Conservation (phyloP, 2,797 vertebrate genomes). For the Callimico goeldii region DNA sequence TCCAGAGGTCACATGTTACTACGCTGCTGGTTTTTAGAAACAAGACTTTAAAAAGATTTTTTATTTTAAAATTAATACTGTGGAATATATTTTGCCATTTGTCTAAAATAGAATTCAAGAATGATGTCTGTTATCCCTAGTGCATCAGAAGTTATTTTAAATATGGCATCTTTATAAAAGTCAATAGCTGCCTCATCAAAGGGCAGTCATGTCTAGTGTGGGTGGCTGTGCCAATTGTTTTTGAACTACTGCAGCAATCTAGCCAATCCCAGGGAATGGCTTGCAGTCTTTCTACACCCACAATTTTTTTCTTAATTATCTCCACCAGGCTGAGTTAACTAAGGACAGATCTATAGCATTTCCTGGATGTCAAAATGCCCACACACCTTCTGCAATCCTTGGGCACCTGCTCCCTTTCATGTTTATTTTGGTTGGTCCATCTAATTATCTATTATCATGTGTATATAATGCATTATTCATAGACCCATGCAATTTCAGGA, state of each 20-base stretch:
- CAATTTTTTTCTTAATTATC: constrained; percentile 89
- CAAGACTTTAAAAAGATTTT: constrained; percentile 41
- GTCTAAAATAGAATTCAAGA: constrained; percentile 80
- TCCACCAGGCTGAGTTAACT: constrained; percentile 88
- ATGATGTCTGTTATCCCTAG: constrained; percentile 82
- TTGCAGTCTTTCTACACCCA: constrained; percentile 86
- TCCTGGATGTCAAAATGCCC: constrained; percentile 87
- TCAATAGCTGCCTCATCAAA: constrained; percentile 87
- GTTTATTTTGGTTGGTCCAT: constrained; percentile 81
- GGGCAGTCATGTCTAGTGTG: constrained; percentile 85
- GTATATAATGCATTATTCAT: constrained; percentile 78
- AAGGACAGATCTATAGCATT: constrained; percentile 88
- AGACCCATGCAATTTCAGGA: constrained; percentile 68
- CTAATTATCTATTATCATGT: constrained; percentile 82
- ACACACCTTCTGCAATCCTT: constrained; percentile 88
- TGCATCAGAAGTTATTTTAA: constrained; percentile 87
- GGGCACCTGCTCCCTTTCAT: constrained; percentile 81
- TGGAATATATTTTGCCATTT: constrained; percentile 80
- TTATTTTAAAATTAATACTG: constrained; percentile 71
- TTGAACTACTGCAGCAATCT: constrained; percentile 85
- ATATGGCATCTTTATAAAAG: constrained; percentile 86
- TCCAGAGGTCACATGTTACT: constrained; percentile 57
- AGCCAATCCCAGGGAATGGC: constrained; percentile 83
- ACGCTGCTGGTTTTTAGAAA: constrained; percentile 48
- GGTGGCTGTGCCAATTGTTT: constrained; percentile 88